These are phyloP conservation scores for Xanthorhoe spadicearia DNA, from an alignment of 2,888 invertebrate species.

Conservation along the genomic window DNA sequence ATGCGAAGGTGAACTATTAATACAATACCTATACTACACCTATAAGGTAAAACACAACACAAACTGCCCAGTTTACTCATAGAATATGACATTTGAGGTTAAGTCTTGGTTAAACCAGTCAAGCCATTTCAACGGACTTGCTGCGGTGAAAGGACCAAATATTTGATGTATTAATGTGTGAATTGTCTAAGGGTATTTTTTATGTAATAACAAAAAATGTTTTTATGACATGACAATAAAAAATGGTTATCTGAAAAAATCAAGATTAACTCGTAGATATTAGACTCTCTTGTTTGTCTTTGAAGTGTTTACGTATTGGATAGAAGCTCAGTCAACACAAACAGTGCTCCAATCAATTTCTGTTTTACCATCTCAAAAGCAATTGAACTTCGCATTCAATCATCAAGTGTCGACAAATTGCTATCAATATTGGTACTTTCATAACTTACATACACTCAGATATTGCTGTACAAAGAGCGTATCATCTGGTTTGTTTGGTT, in stretches of 20 bases:
- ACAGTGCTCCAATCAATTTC: conserved; percentile 24
- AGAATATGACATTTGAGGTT: conserved; percentile 10
- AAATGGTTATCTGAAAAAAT: no score
- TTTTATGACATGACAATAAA: no score
- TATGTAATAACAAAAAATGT: no score
- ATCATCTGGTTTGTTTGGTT: background rate
- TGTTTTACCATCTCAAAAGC: conserved; percentile 20
- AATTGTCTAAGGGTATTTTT: no score
- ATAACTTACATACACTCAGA: conserved; percentile 5
- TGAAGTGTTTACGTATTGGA: conserved; percentile 12
- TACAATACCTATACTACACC: conserved; percentile 8
- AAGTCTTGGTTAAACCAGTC: background rate
- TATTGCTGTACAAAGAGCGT: background rate
- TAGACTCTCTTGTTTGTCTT: conserved; percentile 6
- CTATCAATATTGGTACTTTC: conserved; percentile 24
- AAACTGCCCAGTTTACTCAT: conserved; percentile 5
- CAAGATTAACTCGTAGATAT: background rate
- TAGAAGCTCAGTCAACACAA: conserved; percentile 20
- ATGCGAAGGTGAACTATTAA: background rate
- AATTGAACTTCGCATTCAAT: conserved; percentile 25
- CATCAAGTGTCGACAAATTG: conserved; percentile 19
- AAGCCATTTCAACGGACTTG: background rate
- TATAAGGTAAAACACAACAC: conserved; percentile 9
- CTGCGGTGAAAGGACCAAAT: background rate
- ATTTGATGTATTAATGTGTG: background rate